Base-by-base conservation (phyloP, 1,140 invertebrate genomes). In the Notospermus geniculatus region DNA sequence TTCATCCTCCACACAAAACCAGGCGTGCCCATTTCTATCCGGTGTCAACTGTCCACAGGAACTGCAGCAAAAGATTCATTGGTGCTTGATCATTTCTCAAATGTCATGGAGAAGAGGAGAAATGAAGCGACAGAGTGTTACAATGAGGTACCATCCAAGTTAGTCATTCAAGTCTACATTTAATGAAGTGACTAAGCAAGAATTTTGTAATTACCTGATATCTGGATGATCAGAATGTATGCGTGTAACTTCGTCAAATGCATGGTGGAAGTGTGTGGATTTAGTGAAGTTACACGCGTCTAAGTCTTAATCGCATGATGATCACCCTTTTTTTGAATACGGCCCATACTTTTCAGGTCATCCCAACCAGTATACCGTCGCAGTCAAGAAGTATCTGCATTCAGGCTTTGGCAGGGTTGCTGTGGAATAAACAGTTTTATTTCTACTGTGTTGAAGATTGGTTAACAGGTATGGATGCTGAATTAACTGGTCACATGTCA, bases 371-470 rank as follows among this genome's bases (percentile, higher is more conserved):
- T 45, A 60, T 52, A 19, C 56, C 54, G 15, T 43, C 67, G n/a
- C 71, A 79, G 57, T 23, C n/a, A 27, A 61, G 53, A 30, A 43
- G 63, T 29, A 69, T 83, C n/a, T 69, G 72, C 2, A 63, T 80
- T 32, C 80, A 82, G 62, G 80, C 80, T 0, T 78, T 78, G 60
- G 78, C 80, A 45, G 80, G 81, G 1, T 65, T 83, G 11, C 63
- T 82, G n/a, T 82, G 79, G 79, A 80, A 70, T 59, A 82, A 82
- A 70, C 80, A 82, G 71, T 82, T 83, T 62, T 83, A 82, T 64
- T 74, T 79, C 60, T 83, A 82, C 50, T 69, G 77, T 25, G 68
- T 76, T 0, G 67, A 73, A 54, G 75, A 80, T 57, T 82, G 79
- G 80, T 56, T 82, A 17, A 27, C 46, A 50, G 19, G n/a, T 27